Evolutionary conservation across 2,113 vertebrate genomes (phyloP).

Genomic region (Percina caprodes): DNA sequence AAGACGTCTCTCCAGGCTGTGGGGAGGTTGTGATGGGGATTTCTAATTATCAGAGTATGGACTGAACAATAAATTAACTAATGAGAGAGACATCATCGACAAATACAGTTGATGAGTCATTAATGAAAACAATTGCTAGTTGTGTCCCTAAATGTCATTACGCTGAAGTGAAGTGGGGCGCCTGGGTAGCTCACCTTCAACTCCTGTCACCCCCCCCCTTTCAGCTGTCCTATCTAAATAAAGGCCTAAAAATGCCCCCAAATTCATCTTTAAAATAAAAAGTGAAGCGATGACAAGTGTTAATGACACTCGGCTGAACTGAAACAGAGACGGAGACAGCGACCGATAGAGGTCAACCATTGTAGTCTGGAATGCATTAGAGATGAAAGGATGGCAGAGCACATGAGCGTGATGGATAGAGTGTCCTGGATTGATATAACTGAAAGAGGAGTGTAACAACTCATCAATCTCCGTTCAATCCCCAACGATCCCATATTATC

Average conservation of each 20-base stretch:
- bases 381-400: constrained; percentile 2
- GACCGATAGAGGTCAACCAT: constrained; percentile 1
- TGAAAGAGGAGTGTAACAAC: background rate
- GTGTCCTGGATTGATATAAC: constrained; percentile 26
- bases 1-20: background rate
- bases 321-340: background rate
- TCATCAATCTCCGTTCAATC: too few species aligned
- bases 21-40: background rate
- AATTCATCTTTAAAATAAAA: too few species aligned
- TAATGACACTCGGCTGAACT: background rate
- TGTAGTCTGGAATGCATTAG: constrained; percentile 17
- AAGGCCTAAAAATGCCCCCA: too few species aligned
- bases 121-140: background rate
- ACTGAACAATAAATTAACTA: background rate
- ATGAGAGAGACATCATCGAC: background rate
- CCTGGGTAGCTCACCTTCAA: too few species aligned
- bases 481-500: too few species aligned
- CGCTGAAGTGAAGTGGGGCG: too few species aligned
- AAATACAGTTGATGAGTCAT: background rate
- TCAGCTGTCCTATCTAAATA: too few species aligned
- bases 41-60: background rate
- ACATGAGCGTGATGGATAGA: background rate
- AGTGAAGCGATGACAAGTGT: background rate
- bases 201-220: too few species aligned
- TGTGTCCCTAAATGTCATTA: background rate